A percentile compares a stretch with the other conserved stretches of the same genome.
phyloP scores from a whole-genome alignment of 2,113 vertebrate species.

The Anguilla rostrata region DNA sequence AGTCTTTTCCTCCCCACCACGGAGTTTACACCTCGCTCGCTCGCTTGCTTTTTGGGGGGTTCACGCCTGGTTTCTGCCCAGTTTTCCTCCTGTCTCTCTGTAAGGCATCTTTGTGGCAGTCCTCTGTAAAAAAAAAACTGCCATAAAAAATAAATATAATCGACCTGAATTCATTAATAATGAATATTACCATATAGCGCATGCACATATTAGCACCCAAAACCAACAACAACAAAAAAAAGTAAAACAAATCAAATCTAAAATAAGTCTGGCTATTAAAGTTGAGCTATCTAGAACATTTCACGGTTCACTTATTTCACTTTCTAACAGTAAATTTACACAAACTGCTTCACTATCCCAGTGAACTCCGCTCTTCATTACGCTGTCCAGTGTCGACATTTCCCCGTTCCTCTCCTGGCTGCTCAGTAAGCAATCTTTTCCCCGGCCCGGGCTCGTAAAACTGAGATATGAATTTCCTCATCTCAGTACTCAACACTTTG shows the following conservation, averaged over 20 bases:
- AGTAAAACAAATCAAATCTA: neutral
- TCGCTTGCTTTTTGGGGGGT: no score
- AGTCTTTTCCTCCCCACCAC: no score
- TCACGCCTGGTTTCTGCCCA: no score
- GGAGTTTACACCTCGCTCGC: no score
- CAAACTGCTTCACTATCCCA: constrained; percentile 17
- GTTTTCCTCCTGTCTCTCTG: no score
- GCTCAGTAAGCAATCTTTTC: constrained; percentile 37
- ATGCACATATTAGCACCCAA: neutral
- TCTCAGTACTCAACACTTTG: constrained; percentile 36
- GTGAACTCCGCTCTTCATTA: neutral
- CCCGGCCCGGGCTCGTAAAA: constrained; percentile 31
- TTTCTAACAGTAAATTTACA: neutral
- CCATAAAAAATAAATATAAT: no score
- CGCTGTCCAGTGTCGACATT: neutral
- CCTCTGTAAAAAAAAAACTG: no score
- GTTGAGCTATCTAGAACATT: neutral
- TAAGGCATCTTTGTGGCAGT: no score
- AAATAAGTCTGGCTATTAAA: neutral
- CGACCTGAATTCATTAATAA: no score
- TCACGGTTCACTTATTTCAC: neutral
- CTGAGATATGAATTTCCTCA: constrained; percentile 37
- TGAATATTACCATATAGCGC: no score
- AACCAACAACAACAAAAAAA: no score
- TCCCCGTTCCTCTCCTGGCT: neutral